phyloP scores from a whole-genome alignment of 2,888 invertebrate genomes.

The Troglohyphantes excavatus region DNA sequence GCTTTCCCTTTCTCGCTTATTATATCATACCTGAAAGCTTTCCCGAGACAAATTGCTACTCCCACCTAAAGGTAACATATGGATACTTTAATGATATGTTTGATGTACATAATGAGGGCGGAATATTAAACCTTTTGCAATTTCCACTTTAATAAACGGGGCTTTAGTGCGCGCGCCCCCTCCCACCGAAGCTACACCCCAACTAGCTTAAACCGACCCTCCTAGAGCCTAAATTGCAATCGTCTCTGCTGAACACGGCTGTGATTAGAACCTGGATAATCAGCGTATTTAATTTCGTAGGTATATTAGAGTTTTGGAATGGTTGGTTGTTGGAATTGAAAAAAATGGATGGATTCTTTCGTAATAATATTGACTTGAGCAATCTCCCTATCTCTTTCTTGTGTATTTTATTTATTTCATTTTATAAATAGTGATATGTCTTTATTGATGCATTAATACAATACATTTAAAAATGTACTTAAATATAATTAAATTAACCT shows the following conservation, averaged over 20 bases:
- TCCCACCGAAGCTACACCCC: background rate
- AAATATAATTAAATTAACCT: too few relatives aligned
- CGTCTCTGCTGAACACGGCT: background rate
- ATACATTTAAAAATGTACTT: too few relatives aligned
- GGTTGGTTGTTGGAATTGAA: background rate
- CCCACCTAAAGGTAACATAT: background rate
- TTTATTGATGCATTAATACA: too few relatives aligned
- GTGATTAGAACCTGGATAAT: conserved; percentile 31
- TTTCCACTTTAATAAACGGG: conserved; percentile 64
- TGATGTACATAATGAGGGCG: conserved; percentile 41
- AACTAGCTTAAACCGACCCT: background rate
- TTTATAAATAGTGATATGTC: too few relatives aligned
- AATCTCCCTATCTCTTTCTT: too few relatives aligned
- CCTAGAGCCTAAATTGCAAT: conserved; percentile 28
- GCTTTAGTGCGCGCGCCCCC: background rate
- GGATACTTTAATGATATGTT: conserved; percentile 62
- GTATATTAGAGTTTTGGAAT: background rate
- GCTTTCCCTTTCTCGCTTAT: background rate
- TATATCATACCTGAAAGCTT: background rate
- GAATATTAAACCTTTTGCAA: conserved; percentile 71
- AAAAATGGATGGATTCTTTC: too few relatives aligned
- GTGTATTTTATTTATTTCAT: too few relatives aligned
- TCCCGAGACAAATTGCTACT: background rate
- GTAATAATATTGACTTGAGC: too few relatives aligned
- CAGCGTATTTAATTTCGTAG: conserved; percentile 25